Base-by-base conservation (phyloP, 1,140 invertebrate genomes). In the Charaxes varanes region DNA sequence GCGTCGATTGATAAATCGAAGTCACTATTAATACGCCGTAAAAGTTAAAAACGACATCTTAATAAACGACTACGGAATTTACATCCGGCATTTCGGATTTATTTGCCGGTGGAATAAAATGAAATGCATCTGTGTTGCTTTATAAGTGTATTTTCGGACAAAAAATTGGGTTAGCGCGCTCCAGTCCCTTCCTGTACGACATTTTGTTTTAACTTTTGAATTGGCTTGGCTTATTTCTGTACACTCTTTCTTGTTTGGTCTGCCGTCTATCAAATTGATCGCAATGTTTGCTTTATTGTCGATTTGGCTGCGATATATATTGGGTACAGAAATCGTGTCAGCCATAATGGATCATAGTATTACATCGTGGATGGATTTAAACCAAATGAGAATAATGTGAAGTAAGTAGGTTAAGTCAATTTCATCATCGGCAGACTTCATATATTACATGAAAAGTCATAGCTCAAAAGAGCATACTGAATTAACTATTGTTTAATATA, bases 291-390 rank as follows among this genome's bases (percentile, higher is more conserved):
- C 6, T 3, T 26, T 26, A 11, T 26, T 4, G 11, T 26, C 2
- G 3, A 26, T 26, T 2, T 26, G 24, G 24, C 10, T 11, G 24
- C 2, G 11, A 26, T 63, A n/a, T n/a, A n/a, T n/a, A n/a, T n/a
- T n/a, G n/a, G n/a, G n/a, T n/a, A n/a, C n/a, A n/a, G n/a, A n/a
- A n/a, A n/a, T n/a, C n/a, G n/a, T n/a, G n/a, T n/a, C n/a, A n/a
- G n/a, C n/a, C n/a, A n/a, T n/a, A n/a, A n/a, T n/a, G n/a, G n/a
- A n/a, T n/a, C n/a, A n/a, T n/a, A n/a, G n/a, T n/a, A n/a, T n/a
- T n/a, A n/a, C n/a, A n/a, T n/a, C n/a, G n/a, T n/a, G n/a, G n/a
- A n/a, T n/a, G n/a, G n/a, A n/a, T n/a, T n/a, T n/a, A n/a, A n/a
- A n/a, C n/a, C n/a, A n/a, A n/a, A n/a, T n/a, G n/a, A n/a, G n/a